Percentiles rank a stretch among this genome's conserved stretches.
These are phyloP conservation scores for Carollia perspicillata DNA, from an alignment of 2,113 vertebrate species.

Conservation along the genomic window DNA sequence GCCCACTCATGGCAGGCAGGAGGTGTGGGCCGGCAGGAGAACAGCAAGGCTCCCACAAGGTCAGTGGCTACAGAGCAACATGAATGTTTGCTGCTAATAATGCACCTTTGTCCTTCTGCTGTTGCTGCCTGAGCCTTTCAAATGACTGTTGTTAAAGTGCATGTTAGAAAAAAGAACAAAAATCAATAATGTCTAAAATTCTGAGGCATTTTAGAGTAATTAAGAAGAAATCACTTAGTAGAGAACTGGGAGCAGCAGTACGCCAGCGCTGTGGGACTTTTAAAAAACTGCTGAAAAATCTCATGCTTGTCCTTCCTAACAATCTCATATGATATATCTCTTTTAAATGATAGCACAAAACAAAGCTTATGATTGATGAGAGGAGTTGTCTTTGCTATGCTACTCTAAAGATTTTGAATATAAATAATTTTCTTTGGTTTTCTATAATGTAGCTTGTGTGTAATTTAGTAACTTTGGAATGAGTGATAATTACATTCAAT, in stretches of 20 bases:
- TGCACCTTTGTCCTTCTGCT: constrained; percentile 1
- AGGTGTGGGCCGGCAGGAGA: background rate
- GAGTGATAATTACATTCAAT: constrained; percentile 47
- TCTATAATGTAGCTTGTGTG: constrained; percentile 33
- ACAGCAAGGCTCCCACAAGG: background rate
- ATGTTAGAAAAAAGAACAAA: background rate
- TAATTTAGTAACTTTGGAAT: constrained; percentile 45
- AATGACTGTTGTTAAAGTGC: constrained; percentile 25
- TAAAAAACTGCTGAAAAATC: constrained; percentile 13
- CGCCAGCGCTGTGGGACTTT: background rate
- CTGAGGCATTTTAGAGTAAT: background rate
- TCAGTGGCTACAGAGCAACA: background rate
- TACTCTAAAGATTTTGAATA: background rate
- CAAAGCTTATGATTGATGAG: constrained; percentile 34
- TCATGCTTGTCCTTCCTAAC: constrained; percentile 12
- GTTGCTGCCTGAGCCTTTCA: constrained; percentile 40
- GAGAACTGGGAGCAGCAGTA: background rate
- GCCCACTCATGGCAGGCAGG: background rate
- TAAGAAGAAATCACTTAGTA: constrained; percentile 33
- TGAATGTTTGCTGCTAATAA: background rate
- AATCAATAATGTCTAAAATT: constrained; percentile 34
- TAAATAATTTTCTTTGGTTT: constrained; percentile 47
- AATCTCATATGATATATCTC: constrained; percentile 43
- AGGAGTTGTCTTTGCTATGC: background rate
- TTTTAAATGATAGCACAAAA: constrained; percentile 36